These are phyloP conservation scores for Pilophorus perplexus DNA, from an alignment of 2,888 invertebrate species.

Conservation along the genomic window DNA sequence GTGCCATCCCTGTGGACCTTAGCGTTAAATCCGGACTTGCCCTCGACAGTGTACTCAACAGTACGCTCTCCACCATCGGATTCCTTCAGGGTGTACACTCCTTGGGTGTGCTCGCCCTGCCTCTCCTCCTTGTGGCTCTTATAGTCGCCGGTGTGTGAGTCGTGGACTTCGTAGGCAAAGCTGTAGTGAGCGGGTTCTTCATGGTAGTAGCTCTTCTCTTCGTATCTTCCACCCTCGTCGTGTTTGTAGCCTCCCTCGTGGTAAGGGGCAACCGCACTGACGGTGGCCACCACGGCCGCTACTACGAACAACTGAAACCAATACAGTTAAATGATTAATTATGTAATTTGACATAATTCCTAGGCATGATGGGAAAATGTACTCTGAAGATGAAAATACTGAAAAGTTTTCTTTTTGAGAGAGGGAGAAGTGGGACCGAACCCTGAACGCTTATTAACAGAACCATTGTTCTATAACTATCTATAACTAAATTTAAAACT, in stretches of 20 bases:
- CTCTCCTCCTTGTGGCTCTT: constrained; percentile 70
- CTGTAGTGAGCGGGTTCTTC: constrained; percentile 59
- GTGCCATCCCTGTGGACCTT: constrained; percentile 54
- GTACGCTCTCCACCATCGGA: constrained; percentile 72
- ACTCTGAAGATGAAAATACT: no score
- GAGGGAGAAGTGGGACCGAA: no score
- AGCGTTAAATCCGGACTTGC: constrained; percentile 74
- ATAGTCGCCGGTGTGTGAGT: constrained; percentile 69
- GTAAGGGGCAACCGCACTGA: constrained; percentile 27
- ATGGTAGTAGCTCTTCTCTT: constrained; percentile 34
- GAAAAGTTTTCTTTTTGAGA: no score
- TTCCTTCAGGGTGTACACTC: constrained; percentile 58
- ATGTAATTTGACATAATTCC: no score
- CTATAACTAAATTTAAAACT: no score
- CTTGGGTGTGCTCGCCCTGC: constrained; percentile 70
- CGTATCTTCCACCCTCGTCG: constrained; percentile 1
- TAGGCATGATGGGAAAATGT: no score
- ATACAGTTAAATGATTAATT: background rate
- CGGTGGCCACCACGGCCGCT: constrained; percentile 3
- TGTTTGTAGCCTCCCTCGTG: constrained; percentile 26
- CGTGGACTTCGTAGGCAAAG: constrained; percentile 69
- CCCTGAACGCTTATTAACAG: no score
- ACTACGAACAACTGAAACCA: constrained; percentile 20
- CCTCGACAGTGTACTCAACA: constrained; percentile 71
- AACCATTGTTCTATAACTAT: no score